Conservation (phyloP, 2,888 invertebrate genomes). For the Dromius quadrimaculatus region DNA sequence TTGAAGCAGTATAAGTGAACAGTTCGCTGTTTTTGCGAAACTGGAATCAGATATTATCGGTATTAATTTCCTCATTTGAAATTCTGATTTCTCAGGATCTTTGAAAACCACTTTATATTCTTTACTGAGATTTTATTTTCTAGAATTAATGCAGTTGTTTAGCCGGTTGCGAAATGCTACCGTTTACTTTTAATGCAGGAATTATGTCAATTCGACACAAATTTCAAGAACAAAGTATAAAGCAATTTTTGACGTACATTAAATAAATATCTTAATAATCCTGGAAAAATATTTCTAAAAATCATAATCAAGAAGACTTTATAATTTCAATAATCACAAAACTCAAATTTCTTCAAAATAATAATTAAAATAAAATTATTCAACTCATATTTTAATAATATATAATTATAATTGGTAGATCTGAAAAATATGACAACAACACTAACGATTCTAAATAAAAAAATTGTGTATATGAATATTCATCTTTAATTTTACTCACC, state of each 20-base stretch:
- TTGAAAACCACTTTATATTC: constrained; percentile 6
- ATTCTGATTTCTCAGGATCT: constrained; percentile 2
- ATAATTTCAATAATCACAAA: too few species aligned
- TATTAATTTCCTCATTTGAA: constrained; percentile 15
- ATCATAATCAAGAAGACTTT: too few species aligned
- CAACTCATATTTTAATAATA: too few species aligned
- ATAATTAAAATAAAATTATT: too few species aligned
- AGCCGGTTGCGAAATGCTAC: neutral
- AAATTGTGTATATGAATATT: constrained; percentile 36
- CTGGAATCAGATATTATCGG: neutral
- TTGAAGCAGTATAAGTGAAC: neutral
- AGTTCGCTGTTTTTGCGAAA: neutral
- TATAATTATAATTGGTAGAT: too few species aligned
- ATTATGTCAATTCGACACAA: neutral
- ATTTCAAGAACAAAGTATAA: too few species aligned
- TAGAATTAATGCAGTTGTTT: constrained; percentile 1
- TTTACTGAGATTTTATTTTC: too few species aligned
- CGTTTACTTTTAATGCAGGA: constrained; percentile 1
- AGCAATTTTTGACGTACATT: too few species aligned
- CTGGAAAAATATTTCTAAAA: too few species aligned
- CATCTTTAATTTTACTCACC: constrained; percentile 44
- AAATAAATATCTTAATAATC: too few species aligned
- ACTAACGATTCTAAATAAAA: constrained; percentile 17
- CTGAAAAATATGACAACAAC: too few species aligned
- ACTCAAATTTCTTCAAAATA: too few species aligned